Evolutionary conservation across 1,140 invertebrate species (phyloP).

Genomic region (Tyrophagus putrescentiae): DNA sequence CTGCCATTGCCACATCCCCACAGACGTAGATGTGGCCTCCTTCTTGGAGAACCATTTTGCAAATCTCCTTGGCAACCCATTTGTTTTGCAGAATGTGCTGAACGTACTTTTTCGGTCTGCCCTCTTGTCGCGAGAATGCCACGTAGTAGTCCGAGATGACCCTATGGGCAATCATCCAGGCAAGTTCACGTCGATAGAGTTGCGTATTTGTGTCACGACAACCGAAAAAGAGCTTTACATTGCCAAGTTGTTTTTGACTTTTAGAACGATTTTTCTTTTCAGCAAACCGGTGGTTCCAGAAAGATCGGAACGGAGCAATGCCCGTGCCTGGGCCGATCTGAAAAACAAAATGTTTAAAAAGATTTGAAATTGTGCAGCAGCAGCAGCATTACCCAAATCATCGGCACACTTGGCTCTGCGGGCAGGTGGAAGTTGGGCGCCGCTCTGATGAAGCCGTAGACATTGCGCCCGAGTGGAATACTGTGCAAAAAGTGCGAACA

Average conservation of each 20-base stretch:
- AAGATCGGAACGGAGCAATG: conserved; percentile 74
- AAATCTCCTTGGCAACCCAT: conserved; percentile 57
- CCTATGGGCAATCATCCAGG: conserved; percentile 51
- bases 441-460: conserved; percentile 41
- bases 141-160: conserved; percentile 64
- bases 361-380: no score
- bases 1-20: conserved; percentile 95
- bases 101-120: conserved; percentile 77
- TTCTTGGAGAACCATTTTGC: conserved; percentile 55
- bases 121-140: conserved; percentile 67
- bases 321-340: conserved; percentile 90
- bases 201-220: conserved; percentile 66
- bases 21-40: conserved; percentile 89
- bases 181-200: conserved; percentile 69
- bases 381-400: no score
- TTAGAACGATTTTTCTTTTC: conserved; percentile 22
- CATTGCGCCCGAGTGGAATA: conserved; percentile 47
- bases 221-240: conserved; percentile 78
- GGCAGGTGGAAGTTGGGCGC: conserved; percentile 83
- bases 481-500: conserved; percentile 81
- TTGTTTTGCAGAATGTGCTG: conserved; percentile 78
- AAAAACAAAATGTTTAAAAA: no score
- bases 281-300: conserved; percentile 68
- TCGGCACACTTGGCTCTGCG: conserved; percentile 55
- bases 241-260: conserved; percentile 40